These are phyloP conservation scores for Magallana angulata DNA, from an alignment of 1,140 invertebrate genomes.

Conservation along the genomic window DNA sequence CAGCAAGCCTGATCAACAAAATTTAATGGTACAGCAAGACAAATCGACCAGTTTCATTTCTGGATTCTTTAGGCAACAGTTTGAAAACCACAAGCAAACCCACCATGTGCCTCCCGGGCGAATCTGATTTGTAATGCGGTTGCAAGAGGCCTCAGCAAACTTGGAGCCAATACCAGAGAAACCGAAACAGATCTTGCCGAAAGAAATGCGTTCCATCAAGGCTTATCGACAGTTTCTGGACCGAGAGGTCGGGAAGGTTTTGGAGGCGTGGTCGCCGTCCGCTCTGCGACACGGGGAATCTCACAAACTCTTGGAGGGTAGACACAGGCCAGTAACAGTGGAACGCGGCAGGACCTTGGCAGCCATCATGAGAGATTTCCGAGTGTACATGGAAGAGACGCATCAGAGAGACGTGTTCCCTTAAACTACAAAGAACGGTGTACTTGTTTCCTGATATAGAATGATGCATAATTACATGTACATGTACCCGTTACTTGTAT, in stretches of 20 bases:
- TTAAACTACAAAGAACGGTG: slow-evolving; percentile 94
- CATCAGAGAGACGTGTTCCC: slow-evolving; percentile 82
- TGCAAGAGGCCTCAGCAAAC: background rate
- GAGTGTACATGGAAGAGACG: slow-evolving; percentile 4
- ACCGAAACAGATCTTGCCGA: slow-evolving; percentile 9
- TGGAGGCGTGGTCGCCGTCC: background rate
- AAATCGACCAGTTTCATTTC: background rate
- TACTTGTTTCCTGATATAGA: background rate
- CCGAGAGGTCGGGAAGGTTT: background rate
- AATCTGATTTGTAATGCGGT: slow-evolving; percentile 4
- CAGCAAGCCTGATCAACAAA: background rate
- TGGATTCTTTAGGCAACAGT: background rate
- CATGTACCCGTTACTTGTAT: too few species aligned
- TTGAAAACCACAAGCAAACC: background rate
- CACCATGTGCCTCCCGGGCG: background rate
- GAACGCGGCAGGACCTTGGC: background rate
- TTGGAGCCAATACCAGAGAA: slow-evolving; percentile 28
- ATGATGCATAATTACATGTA: background rate
- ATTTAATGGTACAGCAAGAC: background rate
- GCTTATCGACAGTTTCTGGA: background rate
- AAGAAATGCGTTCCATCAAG: background rate
- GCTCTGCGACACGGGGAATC: background rate
- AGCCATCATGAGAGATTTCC: slow-evolving; percentile 14
- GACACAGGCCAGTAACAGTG: background rate
- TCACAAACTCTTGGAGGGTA: background rate